Percentiles rank a stretch among this genome's conserved stretches.
Evolutionary conservation across 2,888 invertebrate species (phyloP).

Genomic region (Drosophila percnosoma): DNA sequence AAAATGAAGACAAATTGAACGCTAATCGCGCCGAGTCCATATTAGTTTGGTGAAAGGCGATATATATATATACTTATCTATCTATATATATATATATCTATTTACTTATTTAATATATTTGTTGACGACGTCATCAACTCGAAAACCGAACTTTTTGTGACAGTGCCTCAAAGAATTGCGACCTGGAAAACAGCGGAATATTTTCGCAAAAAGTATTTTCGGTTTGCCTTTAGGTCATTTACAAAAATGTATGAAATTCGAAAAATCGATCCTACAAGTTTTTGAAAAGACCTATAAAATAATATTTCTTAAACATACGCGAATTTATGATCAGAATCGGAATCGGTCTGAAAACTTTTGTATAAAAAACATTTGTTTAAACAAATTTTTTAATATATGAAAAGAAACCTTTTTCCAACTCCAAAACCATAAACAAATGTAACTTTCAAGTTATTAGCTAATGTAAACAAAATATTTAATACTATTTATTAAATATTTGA

Average conservation of each 20-base stretch:
- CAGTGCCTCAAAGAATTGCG: background rate
- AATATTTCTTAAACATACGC: background rate
- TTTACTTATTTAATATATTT: background rate
- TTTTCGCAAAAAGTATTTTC: background rate
- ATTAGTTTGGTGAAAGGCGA: background rate
- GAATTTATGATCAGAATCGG: background rate
- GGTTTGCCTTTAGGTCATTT: too few species aligned
- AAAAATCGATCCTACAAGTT: background rate
- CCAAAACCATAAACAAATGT: background rate
- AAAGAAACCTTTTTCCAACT: background rate
- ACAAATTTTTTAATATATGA: background rate
- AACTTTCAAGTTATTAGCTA: background rate
- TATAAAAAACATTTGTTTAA: background rate
- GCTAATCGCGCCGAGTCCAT: background rate
- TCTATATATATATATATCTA: too few species aligned
- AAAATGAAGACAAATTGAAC: background rate
- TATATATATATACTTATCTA: too few species aligned
- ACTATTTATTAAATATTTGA: conserved; percentile 25
- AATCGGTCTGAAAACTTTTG: background rate
- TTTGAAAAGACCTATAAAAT: background rate
- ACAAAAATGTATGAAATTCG: background rate
- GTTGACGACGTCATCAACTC: background rate
- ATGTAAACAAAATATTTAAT: conserved; percentile 7
- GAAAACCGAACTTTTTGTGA: background rate
- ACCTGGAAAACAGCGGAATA: background rate